Evolutionary conservation across 2,113 vertebrate genomes (phyloP).

Genomic region (Petaurus breviceps): DNA sequence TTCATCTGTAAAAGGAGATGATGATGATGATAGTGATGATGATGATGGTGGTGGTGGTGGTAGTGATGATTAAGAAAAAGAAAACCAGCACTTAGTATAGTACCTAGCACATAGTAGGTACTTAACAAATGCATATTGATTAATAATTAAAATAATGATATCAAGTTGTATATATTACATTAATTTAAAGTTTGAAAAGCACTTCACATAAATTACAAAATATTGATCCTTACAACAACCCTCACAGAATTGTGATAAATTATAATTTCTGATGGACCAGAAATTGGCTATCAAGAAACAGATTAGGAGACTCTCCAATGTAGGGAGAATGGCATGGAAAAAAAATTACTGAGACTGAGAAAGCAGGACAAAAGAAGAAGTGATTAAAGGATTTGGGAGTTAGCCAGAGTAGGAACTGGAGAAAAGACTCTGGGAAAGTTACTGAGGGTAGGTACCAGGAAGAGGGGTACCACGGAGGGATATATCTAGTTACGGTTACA

Average conservation of each 20-base stretch:
- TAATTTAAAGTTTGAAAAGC: not conserved
- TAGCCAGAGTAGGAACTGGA: not conserved
- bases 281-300: slow-evolving; percentile 32
- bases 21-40: not conserved
- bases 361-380: not conserved
- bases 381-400: not conserved
- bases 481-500: not conserved
- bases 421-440: not conserved
- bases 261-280: slow-evolving; percentile 40
- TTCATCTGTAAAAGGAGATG: not conserved
- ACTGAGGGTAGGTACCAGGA: not conserved
- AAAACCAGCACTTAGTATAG: not conserved
- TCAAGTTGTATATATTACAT: not conserved
- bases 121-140: not conserved
- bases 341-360: not conserved
- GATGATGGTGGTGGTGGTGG: no score
- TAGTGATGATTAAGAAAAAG: no score
- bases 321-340: not conserved
- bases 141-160: not conserved
- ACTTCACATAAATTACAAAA: not conserved
- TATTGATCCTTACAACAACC: not conserved
- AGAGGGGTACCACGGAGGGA: not conserved
- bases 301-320: slow-evolving; percentile 3
- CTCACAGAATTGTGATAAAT: not conserved
- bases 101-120: not conserved